phyloP scores from a whole-genome alignment of 2,113 vertebrate genomes.

The Nansenia antarctica region DNA sequence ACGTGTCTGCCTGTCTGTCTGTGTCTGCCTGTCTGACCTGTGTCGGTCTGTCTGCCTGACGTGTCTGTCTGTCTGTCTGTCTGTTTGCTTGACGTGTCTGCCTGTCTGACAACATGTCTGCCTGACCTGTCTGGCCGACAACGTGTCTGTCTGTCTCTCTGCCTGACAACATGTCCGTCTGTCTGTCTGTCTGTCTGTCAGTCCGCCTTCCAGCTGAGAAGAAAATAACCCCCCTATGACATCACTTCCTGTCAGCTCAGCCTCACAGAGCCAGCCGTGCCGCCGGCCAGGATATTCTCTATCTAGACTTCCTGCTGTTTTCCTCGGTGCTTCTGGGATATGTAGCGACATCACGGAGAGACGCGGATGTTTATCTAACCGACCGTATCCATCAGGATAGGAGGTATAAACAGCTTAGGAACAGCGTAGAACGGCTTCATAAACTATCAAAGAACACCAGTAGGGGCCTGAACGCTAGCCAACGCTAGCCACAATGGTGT shows the following conservation, averaged over 20 bases:
- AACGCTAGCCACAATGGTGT: too few relatives aligned
- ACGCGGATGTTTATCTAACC: constrained; percentile 25
- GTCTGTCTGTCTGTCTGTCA: constrained; percentile 4
- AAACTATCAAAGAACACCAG: constrained; percentile 4
- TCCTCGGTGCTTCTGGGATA: constrained; percentile 22
- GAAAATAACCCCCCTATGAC: constrained; percentile 46
- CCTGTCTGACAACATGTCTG: not conserved
- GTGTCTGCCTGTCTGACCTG: too few relatives aligned
- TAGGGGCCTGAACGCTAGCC: too few relatives aligned
- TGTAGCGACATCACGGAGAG: constrained; percentile 17
- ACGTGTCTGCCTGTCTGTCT: too few relatives aligned
- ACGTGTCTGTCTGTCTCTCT: constrained; percentile 27
- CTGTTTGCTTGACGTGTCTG: not conserved
- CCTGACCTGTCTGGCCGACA: not conserved
- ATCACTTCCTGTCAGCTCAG: constrained; percentile 50
- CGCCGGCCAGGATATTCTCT: constrained; percentile 44
- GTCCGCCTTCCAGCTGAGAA: constrained; percentile 13
- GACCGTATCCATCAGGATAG: not conserved
- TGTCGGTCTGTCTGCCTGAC: too few relatives aligned
- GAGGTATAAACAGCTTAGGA: constrained; percentile 5
- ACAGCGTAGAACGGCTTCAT: not conserved
- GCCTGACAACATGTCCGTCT: too few relatives aligned
- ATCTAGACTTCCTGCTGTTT: constrained; percentile 56
- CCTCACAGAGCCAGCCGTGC: constrained; percentile 23
- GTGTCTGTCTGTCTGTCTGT: too few relatives aligned